Evolutionary conservation across 2,797 vertebrate genomes (phyloP), one percentile per base, ranked within the genome.

Genomic region (Tinamus major): DNA sequence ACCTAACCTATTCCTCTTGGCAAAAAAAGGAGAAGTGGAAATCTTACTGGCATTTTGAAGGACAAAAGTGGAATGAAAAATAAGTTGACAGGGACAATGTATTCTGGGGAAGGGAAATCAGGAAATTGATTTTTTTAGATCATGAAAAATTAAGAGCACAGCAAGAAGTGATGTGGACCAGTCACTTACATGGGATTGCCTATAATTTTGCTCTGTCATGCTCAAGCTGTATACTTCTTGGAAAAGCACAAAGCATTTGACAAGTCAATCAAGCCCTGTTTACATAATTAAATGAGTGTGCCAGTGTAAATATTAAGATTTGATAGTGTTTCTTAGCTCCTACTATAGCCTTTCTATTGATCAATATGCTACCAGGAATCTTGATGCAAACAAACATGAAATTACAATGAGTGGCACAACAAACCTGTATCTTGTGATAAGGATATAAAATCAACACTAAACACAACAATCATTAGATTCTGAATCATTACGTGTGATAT

Each of bases 181-280:
- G 35, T 8, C 77, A 67, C 19, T 49, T 12, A 67, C 42, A 35
- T n/a, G 63, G 51, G 9, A 37, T 1, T 72, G 46, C 51, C 35
- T 1, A 61, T 27, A 26, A 88, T 67, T 79, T 56, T 96, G 90
- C 85, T 88, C 87, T 77, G 94, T 94, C 96, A 94, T 70, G 56
- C 56, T 93, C 85, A 49, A 96, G 86, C 64, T 0, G 0, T 13
- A 0, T 16, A 51, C 56, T 90, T 94, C 74, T 90, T 24, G 7
- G 29, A 72, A 71, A 51, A 9, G 26, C 44, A 61, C 2, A 1
- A 42, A 49, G 55, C 31, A 62, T 53, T 87, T 39, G 24, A 2
- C 37, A 64, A 48, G 10, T 71, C 58, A 75, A 80, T 83, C 20
- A 85, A 79, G 88, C 80, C n/a, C 35, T 51, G 5, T 44, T 80